Evolutionary conservation across 2,113 vertebrate genomes (phyloP), one percentile per base, ranked within the genome.

Genomic region (Prietella phreatophila): DNA sequence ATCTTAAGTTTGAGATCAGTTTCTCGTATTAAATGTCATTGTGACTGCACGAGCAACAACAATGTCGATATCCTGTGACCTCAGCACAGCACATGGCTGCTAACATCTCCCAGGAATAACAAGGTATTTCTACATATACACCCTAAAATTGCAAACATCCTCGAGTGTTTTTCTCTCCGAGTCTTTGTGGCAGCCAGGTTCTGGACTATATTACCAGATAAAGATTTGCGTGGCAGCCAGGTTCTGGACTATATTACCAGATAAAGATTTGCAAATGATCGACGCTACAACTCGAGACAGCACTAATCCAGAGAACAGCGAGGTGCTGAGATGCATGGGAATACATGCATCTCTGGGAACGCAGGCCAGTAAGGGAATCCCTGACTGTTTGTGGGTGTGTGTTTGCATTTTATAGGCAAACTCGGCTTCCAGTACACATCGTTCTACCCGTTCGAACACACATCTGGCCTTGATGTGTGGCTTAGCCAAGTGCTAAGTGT

Each of bases 391-490:
- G 53, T 8, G 36, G 81, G 10, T 22, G 60, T 69, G 42, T 85
- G 75, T 78, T 79, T 27, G n/a, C 25, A 60, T 50, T 25, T 79
- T 78, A 84, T 25, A 47, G 42, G 58, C 69, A 79, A 61, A 58
- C 25, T 14, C 63, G 82, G 82, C 76, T 84, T 81, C 33, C 22
- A 85, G 69, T 53, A 81, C 82, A 85, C 73, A 69, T 88, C 79
- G 83, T 80, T 67, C 50, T 69, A 79, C 58, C 69, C 56, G 2
- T 61, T 53, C 42, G 36, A 47, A 55, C 67, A 69, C 63, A 87
- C 86, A 60, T 85, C 85, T 89, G 85, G 86, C 71, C 65, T 84
- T 67, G 47, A 5, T 88, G 75, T 50, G 63, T 63, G 50, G 27
- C 75, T 60, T 60, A 33, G 89, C 85, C 63, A 86, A 83, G 84